Percentiles rank a stretch among this genome's conserved stretches.
phyloP scores from a whole-genome alignment of 2,113 vertebrate genomes.

The Poecile atricapillus region DNA sequence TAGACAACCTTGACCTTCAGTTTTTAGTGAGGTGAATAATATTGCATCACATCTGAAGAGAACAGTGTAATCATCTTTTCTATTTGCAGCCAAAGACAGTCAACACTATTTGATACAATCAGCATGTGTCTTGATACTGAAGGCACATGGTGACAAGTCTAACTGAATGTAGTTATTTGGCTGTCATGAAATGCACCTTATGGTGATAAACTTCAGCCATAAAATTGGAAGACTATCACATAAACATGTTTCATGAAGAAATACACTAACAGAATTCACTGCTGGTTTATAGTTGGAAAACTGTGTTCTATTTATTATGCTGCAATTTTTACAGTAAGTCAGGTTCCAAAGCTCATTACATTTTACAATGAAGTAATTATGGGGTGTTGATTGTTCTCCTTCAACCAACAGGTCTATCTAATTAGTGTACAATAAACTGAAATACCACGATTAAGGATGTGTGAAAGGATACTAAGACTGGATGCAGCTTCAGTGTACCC shows the following conservation, averaged over 20 bases:
- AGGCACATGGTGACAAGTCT: constrained; percentile 83
- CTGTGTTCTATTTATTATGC: constrained; percentile 74
- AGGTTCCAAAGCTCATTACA: constrained; percentile 72
- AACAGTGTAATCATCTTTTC: constrained; percentile 80
- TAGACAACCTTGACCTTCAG: constrained; percentile 81
- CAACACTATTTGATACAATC: constrained; percentile 83
- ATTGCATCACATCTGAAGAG: constrained; percentile 77
- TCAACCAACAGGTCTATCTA: constrained; percentile 69
- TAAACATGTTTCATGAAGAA: constrained; percentile 87
- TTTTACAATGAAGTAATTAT: constrained; percentile 80
- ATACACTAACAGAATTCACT: constrained; percentile 82
- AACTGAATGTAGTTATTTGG: constrained; percentile 85
- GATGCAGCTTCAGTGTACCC: background rate
- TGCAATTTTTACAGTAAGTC: constrained; percentile 74
- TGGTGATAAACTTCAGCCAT: constrained; percentile 82
- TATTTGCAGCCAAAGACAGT: constrained; percentile 78
- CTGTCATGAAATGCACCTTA: constrained; percentile 87
- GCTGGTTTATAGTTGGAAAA: constrained; percentile 79
- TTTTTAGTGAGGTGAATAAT: constrained; percentile 75
- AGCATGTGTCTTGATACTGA: constrained; percentile 84
- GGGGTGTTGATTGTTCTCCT: constrained; percentile 67
- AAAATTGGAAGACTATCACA: constrained; percentile 87
- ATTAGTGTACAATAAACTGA: constrained; percentile 75
- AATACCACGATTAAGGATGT: constrained; percentile 55
- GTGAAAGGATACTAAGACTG: background rate